Conservation (phyloP, 2,113 vertebrate genomes). For the Pachycephala philippinensis region DNA sequence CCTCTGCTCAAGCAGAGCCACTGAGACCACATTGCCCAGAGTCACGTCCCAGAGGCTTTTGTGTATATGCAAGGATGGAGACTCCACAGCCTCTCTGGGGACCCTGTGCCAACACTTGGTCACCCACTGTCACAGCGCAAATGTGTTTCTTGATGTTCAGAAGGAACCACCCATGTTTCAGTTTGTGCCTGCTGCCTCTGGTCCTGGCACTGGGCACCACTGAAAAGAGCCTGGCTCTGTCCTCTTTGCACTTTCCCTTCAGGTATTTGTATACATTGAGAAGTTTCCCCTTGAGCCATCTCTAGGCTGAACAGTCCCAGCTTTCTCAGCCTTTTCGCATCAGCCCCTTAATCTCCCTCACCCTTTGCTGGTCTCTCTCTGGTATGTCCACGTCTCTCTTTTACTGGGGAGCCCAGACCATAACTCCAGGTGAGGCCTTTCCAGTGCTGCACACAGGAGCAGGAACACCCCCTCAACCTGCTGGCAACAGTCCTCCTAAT, state of each 20-base stretch:
- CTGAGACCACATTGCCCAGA: not conserved
- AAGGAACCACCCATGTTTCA: not conserved
- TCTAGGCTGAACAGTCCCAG: not conserved
- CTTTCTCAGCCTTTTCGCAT: not conserved
- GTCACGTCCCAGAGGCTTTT: rapidly evolving
- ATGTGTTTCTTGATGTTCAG: not conserved
- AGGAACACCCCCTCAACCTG: not conserved
- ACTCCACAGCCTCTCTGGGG: not conserved
- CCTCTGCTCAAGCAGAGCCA: not conserved
- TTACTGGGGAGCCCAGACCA: not conserved
- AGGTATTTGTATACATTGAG: not conserved
- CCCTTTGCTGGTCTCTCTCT: not conserved
- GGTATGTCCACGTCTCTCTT: not conserved
- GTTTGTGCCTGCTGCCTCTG: not conserved
- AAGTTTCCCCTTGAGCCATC: not conserved
- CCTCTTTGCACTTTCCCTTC: not conserved
- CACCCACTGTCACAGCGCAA: not conserved
- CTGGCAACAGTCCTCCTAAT: no score
- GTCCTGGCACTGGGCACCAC: not conserved
- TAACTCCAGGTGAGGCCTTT: no score
- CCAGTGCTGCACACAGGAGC: not conserved
- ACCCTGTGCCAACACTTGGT: not conserved
- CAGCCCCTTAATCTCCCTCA: not conserved
- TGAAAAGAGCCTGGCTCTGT: not conserved
- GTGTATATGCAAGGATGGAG: not conserved